phyloP scores from a whole-genome alignment of 2,113 vertebrate genomes.

The Acanthisitta chloris region DNA sequence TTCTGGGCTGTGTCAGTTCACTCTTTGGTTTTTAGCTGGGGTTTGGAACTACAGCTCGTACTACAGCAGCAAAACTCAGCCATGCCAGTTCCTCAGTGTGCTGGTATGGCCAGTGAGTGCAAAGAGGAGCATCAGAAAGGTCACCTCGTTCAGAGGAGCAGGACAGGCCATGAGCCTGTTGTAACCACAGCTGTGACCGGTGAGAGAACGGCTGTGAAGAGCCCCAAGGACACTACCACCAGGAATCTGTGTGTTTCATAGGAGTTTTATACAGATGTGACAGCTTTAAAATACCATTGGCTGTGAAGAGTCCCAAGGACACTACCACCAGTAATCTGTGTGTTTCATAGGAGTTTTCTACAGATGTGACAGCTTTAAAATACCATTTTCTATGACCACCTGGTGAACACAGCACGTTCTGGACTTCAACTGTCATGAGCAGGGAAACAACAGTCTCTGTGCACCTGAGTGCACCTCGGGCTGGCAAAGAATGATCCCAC shows the following conservation, averaged over 20 bases:
- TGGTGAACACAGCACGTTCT: background rate
- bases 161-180: background rate
- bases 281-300: background rate
- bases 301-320: accelerated
- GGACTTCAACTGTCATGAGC: background rate
- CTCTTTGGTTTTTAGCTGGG: background rate
- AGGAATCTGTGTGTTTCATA: background rate
- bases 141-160: background rate
- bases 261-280: background rate
- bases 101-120: background rate
- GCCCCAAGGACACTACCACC: accelerated
- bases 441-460: background rate
- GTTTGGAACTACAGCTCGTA: background rate
- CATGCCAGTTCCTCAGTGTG: background rate
- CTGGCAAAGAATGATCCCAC: background rate
- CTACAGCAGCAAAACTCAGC: background rate
- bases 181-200: background rate
- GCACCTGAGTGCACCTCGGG: background rate
- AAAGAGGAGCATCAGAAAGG: background rate
- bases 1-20: background rate
- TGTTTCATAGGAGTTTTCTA: background rate
- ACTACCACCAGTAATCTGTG: background rate
- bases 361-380: background rate
- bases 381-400: accelerated
- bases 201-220: background rate